phyloP scores from a whole-genome alignment of 1,140 invertebrate species.

The Nilaparvata lugens region DNA sequence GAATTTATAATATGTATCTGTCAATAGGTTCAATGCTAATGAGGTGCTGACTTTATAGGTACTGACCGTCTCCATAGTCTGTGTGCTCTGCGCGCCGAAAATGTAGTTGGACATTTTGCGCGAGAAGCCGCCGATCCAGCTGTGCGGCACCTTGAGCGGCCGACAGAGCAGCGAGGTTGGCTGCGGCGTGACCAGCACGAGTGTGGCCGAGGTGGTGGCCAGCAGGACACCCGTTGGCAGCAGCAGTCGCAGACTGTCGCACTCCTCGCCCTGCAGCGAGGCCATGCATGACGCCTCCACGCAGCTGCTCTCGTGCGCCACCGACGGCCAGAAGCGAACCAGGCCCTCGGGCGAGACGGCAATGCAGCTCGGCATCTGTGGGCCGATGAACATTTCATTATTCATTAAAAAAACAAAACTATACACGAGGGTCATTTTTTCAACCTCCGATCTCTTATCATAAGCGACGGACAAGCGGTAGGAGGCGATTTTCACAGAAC shows the following conservation, averaged over 20 bases:
- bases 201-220: slow-evolving; percentile 83
- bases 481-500: too few relatives aligned
- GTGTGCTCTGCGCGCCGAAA: slow-evolving; percentile 65
- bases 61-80: slow-evolving; percentile 67
- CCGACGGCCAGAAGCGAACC: slow-evolving; percentile 81
- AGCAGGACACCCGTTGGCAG: slow-evolving; percentile 68
- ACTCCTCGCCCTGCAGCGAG: slow-evolving; percentile 57
- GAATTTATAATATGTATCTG: too few relatives aligned
- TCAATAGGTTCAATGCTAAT: too few relatives aligned
- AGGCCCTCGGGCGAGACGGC: slow-evolving; percentile 90
- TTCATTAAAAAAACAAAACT: too few relatives aligned
- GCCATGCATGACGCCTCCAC: slow-evolving; percentile 70
- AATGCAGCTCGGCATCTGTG: slow-evolving; percentile 69
- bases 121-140: slow-evolving; percentile 81
- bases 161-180: slow-evolving; percentile 48
- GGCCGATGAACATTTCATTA: neutral
- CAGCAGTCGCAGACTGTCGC: slow-evolving; percentile 61
- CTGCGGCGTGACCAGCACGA: slow-evolving; percentile 61
- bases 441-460: too few relatives aligned
- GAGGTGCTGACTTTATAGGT: too few relatives aligned
- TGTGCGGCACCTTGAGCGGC: slow-evolving; percentile 63
- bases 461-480: too few relatives aligned
- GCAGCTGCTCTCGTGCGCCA: slow-evolving; percentile 79
- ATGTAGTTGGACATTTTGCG: slow-evolving; percentile 76
- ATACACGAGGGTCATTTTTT: too few relatives aligned